Percentiles rank a stretch among this genome's conserved stretches.
Conservation (phyloP, 2,797 vertebrate genomes). For the Heteromormyrus szaboi region DNA sequence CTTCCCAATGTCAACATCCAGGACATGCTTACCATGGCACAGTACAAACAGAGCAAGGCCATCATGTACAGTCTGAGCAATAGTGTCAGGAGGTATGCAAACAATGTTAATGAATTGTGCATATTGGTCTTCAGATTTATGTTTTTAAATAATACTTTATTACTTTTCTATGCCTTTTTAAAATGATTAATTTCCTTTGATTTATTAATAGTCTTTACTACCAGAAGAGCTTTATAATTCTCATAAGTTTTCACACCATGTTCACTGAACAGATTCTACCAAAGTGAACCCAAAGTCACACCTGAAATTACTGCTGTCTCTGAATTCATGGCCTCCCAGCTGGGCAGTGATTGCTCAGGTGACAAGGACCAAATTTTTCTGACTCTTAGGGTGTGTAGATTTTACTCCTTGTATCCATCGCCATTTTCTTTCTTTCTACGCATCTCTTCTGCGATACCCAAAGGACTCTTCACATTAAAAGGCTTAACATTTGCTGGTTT, state of each 20-base stretch:
- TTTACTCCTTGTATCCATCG: not conserved
- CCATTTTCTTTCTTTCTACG: not conserved
- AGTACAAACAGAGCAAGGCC: constrained; percentile 73
- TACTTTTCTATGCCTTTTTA: not conserved
- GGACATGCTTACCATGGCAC: constrained; percentile 75
- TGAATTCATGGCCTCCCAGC: constrained; percentile 68
- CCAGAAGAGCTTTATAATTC: not conserved
- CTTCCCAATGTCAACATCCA: constrained; percentile 69
- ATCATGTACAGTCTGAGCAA: constrained; percentile 82
- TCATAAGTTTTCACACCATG: not conserved
- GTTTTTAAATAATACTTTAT: not conserved
- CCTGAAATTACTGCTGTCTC: constrained; percentile 68
- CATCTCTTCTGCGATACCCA: not conserved
- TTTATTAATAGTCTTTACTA: not conserved
- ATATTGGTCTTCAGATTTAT: not conserved
- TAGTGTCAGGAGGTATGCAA: constrained; percentile 69
- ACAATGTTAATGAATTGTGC: not conserved
- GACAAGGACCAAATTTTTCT: constrained; percentile 76
- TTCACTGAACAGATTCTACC: constrained; percentile 58
- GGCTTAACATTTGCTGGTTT: not conserved
- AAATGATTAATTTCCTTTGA: not conserved
- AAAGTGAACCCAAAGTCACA: constrained; percentile 49
- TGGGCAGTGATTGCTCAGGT: constrained; percentile 71
- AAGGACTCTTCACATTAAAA: not conserved
- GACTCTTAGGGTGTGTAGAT: constrained; percentile 69